Base-by-base conservation (phyloP, 2,797 vertebrate genomes). In the Bradypodion ventrale region DNA sequence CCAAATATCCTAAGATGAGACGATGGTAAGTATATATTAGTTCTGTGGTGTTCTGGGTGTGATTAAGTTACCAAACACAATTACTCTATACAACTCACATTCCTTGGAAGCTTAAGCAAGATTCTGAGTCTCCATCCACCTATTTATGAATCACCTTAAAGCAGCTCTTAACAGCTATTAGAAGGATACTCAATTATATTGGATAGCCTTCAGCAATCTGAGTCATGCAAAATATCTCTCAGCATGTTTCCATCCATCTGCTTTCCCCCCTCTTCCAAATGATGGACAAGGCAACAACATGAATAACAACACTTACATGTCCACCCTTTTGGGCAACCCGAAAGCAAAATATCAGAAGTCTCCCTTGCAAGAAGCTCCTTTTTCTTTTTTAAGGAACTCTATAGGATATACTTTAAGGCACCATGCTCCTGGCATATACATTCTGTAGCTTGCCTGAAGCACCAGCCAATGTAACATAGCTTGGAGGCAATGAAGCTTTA, bases 241-340 rank as follows among this genome's bases (percentile, higher is more conserved):
- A 86, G 81, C 29, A 80, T 83, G 2, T 56, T 83, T 85, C 82
- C n/a, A n/a, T 78, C 63, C 75, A 32, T 42, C 68, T 72, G 52
- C n/a, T 3, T 46, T 87, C 87, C 10, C n/a, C 4, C 75, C 8
- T 29, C 72, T 83, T 85, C 42, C 35, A 69, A 73, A 0, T 0
- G 84, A 63, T 81, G 87, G 82, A 70, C 7, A 84, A 66, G 82
- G 66, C 46, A 85, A 42, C 13, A n/a, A 8, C 2, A 86, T 77
- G 1, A 68, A 4, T 3, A 77, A 82, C 85, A 70, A 88, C 46
- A 10, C 86, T 23, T 80, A 60, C 59, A 83, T 79, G 59, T 66
- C 19, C 16, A 19, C 9, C 59, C 83, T 87, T 15, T 3, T 42
- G 75, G 87, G 29, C 37, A 83, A 16, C 59, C 59, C 25, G 85